phyloP scores from a whole-genome alignment of 2,113 vertebrate species.

The Aleadryas rufinucha region DNA sequence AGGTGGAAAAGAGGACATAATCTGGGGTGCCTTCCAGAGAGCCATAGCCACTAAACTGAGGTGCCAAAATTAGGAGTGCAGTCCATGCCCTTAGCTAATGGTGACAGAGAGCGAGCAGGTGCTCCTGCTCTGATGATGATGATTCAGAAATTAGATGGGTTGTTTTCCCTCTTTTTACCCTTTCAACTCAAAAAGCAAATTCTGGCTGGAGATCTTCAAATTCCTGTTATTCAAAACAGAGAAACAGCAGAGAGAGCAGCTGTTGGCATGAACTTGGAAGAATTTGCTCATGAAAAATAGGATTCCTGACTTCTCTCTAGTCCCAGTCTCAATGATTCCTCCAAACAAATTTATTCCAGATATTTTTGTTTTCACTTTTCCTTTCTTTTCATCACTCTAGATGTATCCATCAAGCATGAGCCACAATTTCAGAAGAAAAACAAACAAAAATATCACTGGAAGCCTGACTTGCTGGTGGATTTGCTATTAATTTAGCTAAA shows the following conservation, averaged over 20 bases:
- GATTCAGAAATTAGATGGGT: neutral
- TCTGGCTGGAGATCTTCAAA: neutral
- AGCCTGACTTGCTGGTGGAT: neutral
- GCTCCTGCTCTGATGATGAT: neutral
- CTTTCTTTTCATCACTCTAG: neutral
- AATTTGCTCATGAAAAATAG: neutral
- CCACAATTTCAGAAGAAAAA: neutral
- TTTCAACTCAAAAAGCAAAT: neutral
- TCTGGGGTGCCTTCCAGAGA: neutral
- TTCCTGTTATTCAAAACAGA: neutral
- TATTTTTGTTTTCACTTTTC: neutral
- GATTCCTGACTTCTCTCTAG: neutral
- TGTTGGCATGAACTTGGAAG: neutral
- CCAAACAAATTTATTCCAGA: neutral
- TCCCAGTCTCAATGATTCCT: neutral
- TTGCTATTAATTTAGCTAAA: neutral
- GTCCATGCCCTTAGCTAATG: neutral
- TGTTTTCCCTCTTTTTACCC: neutral
- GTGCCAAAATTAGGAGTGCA: neutral
- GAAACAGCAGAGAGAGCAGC: neutral
- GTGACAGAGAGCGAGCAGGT: neutral
- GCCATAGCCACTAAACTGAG: neutral
- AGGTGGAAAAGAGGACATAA: neutral
- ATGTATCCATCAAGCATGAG: neutral
- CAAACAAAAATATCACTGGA: neutral